Evolutionary conservation across 35 echinoderm and acorn worm genomes (phyloP), one percentile per base, ranked within the genome.

Genomic region (Anneissia japonica): DNA sequence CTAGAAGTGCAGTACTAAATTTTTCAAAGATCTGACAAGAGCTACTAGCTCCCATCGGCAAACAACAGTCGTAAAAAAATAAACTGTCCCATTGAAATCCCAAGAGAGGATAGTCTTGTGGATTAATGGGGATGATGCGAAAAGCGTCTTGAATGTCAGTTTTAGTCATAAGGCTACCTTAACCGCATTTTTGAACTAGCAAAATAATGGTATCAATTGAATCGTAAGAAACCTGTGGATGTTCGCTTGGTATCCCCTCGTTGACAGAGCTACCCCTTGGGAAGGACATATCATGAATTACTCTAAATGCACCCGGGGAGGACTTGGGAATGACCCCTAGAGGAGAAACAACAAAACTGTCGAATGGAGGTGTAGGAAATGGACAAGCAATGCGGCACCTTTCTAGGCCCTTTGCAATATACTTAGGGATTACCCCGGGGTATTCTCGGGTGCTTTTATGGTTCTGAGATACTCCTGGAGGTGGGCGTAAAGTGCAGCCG

Each of bases 111-210:
- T 78, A 79, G 81, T 80, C 84, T 0, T 79, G 13, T 32, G 89
- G 89, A 30, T 36, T 3, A 31, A 91, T 77, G 0, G 83, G 89
- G 4, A 91, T 39, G 0, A 91, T 36, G 4, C 89, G 72, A 80
- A 91, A 86, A 5, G 83, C 84, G 29, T 75, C 86, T 77, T 86
- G 36, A 28, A 91, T 91, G 35, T 91, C 89, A 13, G 84, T 41
- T 36, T 91, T 91, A 10, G 81, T 83, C 26, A 91, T 12, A 13
- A 79, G 32, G 10, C 75, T 74, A 1, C 83, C 83, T 31, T 41
- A 31, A 0, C 74, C 83, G 11, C 46, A 17, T 9, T 7, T n/a
- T 38, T 21, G 10, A 3, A 79, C 75, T 6, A 91, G 21, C 26
- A 73, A 16, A 81, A 91, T 75, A 3, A 83, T 83, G 0, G 40